Conservation (phyloP, 2,797 vertebrate genomes). For the Microcaecilia unicolor region DNA sequence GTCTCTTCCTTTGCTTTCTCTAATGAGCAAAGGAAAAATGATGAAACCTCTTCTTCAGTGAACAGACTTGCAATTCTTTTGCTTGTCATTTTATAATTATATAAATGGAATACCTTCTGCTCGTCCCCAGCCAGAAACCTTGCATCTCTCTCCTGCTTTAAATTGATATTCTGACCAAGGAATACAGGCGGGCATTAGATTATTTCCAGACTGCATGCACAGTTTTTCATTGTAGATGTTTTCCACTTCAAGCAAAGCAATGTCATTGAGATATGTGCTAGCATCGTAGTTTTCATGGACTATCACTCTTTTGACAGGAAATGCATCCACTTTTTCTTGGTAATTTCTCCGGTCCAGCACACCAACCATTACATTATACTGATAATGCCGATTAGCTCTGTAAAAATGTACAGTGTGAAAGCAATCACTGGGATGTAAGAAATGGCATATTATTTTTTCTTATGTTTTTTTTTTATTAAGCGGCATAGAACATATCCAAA, state of each 20-base stretch:
- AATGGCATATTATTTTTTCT: too few relatives aligned
- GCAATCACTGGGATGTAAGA: too few relatives aligned
- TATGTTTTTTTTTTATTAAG: too few relatives aligned
- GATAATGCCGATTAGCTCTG: slow-evolving; percentile 47
- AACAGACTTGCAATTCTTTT: background rate
- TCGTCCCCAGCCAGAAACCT: slow-evolving; percentile 83
- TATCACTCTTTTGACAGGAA: slow-evolving; percentile 42
- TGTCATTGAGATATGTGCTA: slow-evolving; percentile 75
- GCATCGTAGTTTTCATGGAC: slow-evolving; percentile 67
- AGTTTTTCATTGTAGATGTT: background rate
- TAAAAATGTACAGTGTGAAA: background rate
- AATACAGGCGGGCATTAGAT: slow-evolving; percentile 63
- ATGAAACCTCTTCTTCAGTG: too few relatives aligned
- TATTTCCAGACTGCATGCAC: slow-evolving; percentile 38
- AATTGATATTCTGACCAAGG: slow-evolving; percentile 80
- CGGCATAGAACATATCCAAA: too few relatives aligned
- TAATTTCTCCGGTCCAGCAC: slow-evolving; percentile 38
- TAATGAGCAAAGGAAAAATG: too few relatives aligned
- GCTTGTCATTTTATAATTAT: background rate
- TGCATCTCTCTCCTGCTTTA: slow-evolving; percentile 60
- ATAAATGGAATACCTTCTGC: slow-evolving; percentile 50
- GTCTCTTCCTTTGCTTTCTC: background rate
- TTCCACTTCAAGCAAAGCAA: slow-evolving; percentile 73
- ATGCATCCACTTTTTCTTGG: slow-evolving; percentile 30
- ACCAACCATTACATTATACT: slow-evolving; percentile 66